A percentile compares a stretch with the other conserved stretches of the same genome.
Evolutionary conservation across 2,113 vertebrate genomes (phyloP).

Genomic region (Platichthys flesus): DNA sequence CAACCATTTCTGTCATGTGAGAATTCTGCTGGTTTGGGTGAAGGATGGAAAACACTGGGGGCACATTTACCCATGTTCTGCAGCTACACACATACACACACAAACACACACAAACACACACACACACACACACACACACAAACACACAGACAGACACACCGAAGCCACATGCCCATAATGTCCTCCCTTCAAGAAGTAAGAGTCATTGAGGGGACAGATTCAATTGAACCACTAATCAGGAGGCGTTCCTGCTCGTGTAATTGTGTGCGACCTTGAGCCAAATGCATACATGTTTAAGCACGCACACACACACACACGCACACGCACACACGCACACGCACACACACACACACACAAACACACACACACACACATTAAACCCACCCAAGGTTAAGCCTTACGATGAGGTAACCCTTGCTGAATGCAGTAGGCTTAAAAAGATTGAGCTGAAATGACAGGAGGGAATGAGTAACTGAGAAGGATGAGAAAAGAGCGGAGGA

Average conservation of each 20-base stretch:
- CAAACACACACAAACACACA: too few relatives aligned
- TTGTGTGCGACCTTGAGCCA: constrained; percentile 33
- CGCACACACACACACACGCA: not conserved
- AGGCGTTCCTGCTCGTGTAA: constrained; percentile 31
- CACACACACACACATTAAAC: constrained; percentile 9
- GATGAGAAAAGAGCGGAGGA: constrained; percentile 23
- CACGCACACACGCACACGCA: constrained; percentile 10
- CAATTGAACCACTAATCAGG: constrained; percentile 54
- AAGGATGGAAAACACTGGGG: constrained; percentile 5
- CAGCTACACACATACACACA: not conserved
- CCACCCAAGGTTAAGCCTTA: constrained; percentile 52
- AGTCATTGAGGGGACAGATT: constrained; percentile 53
- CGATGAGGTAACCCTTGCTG: constrained; percentile 69
- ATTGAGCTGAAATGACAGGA: constrained; percentile 50
- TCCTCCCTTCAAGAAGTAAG: constrained; percentile 16
- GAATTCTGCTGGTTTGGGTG: constrained; percentile 15
- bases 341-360: constrained; percentile 6
- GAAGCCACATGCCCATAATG: constrained; percentile 4
- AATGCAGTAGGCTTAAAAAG: constrained; percentile 63
- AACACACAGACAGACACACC: constrained; percentile 14
- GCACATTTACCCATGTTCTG: not conserved
- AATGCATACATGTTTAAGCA: constrained; percentile 32
- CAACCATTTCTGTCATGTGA: constrained; percentile 55
- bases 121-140: constrained; percentile 15
- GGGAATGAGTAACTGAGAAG: constrained; percentile 61